These are phyloP conservation scores for Pygmarrhopalites habei DNA, from an alignment of 1,140 invertebrate genomes.

Conservation along the genomic window DNA sequence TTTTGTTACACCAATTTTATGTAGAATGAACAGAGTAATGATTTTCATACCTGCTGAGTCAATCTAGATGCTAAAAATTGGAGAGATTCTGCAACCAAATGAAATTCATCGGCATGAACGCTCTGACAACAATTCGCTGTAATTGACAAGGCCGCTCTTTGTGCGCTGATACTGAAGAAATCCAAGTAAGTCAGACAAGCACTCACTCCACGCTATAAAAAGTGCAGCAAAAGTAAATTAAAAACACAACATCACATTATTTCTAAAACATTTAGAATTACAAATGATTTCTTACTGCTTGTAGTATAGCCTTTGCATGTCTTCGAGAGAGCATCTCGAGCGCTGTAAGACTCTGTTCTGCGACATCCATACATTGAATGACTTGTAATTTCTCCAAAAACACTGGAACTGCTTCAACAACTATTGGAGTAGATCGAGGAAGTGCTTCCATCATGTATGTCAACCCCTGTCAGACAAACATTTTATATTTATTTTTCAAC, in stretches of 20 bases:
- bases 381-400: constrained; percentile 93
- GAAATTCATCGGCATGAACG: constrained; percentile 85
- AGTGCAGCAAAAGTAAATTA: too few relatives aligned
- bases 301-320: constrained; percentile 91
- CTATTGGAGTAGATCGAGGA: constrained; percentile 88
- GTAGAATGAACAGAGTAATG: too few relatives aligned
- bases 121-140: constrained; percentile 96
- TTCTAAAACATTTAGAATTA: background rate
- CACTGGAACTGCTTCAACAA: constrained; percentile 93
- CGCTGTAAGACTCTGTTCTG: constrained; percentile 92
- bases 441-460: constrained; percentile 99
- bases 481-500: too few relatives aligned
- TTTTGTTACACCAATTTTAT: too few relatives aligned
- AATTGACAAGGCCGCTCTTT: constrained; percentile 86
- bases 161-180: constrained; percentile 95
- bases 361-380: constrained; percentile 98
- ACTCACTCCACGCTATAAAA: constrained; percentile 72
- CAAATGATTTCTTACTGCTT: constrained; percentile 60
- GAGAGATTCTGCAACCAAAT: constrained; percentile 80
- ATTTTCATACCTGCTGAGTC: constrained; percentile 65
- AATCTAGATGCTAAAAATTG: constrained; percentile 75
- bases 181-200: constrained; percentile 93
- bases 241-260: background rate
- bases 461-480: too few relatives aligned
- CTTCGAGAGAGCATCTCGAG: constrained; percentile 92